Conservation (phyloP, 2,888 invertebrate genomes). For the Cephus nigrinus region DNA sequence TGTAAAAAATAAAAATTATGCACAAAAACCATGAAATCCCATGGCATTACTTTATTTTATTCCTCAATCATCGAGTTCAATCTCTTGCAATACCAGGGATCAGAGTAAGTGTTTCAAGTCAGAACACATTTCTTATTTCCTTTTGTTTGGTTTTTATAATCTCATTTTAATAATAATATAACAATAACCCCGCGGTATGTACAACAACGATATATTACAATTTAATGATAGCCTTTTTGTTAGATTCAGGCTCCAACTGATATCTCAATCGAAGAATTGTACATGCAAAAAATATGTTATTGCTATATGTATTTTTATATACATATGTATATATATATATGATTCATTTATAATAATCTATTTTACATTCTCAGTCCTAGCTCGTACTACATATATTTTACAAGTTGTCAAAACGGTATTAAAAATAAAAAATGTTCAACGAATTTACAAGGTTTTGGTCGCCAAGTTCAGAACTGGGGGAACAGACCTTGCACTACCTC, state of each 20-base stretch:
- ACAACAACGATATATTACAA: slow-evolving; percentile 64
- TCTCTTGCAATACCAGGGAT: background rate
- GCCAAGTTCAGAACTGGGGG: slow-evolving; percentile 4
- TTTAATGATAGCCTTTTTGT: slow-evolving; percentile 34
- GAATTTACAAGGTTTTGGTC: slow-evolving; percentile 27
- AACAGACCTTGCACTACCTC: background rate
- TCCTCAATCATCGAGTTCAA: background rate
- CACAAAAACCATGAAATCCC: slow-evolving; percentile 22
- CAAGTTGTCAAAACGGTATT: slow-evolving; percentile 38
- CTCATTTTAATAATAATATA: slow-evolving; percentile 60
- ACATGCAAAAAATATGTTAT: slow-evolving; percentile 44
- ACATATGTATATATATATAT: slow-evolving; percentile 25
- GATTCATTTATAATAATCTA: slow-evolving; percentile 25
- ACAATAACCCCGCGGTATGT: slow-evolving; percentile 63
- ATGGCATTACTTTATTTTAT: background rate
- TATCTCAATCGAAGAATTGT: slow-evolving; percentile 27
- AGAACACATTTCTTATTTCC: background rate
- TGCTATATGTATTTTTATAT: slow-evolving; percentile 39
- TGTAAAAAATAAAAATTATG: slow-evolving; percentile 56
- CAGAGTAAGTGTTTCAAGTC: background rate
- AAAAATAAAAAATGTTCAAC: slow-evolving; percentile 49
- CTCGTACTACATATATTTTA: slow-evolving; percentile 20
- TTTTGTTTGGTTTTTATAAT: slow-evolving; percentile 29
- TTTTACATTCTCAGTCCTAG: slow-evolving; percentile 38
- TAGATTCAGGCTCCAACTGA: slow-evolving; percentile 20